Evolutionary conservation across 2,797 vertebrate species (phyloP).

Genomic region (Micromesistius poutassou): DNA sequence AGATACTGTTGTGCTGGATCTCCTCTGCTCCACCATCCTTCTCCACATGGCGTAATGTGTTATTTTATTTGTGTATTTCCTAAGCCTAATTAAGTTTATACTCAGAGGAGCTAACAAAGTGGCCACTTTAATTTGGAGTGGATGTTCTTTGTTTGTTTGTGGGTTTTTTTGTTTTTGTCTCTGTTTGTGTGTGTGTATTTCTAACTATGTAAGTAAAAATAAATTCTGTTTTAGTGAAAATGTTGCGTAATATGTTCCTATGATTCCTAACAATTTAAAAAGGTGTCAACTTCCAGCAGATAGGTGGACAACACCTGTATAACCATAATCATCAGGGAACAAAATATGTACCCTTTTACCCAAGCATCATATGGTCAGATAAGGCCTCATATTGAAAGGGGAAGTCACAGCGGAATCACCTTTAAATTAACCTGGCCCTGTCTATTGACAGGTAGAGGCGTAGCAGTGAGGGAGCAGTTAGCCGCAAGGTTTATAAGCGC

Average conservation of each 20-base stretch:
- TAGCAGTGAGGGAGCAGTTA: constrained; percentile 35
- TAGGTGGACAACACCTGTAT: background rate
- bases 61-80: background rate
- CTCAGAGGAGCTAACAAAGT: background rate
- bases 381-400: background rate
- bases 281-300: background rate
- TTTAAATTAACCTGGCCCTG: constrained; percentile 34
- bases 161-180: background rate
- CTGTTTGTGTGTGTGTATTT: background rate
- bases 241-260: background rate
- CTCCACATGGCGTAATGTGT: background rate
- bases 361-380: background rate
- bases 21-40: background rate
- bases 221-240: background rate
- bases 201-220: background rate
- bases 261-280: background rate
- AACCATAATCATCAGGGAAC: background rate
- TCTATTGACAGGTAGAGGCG: constrained; percentile 46
- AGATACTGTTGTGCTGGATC: background rate
- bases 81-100: background rate
- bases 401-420: background rate
- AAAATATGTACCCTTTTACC: background rate
- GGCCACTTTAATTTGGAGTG: background rate
- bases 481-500: constrained; percentile 64
- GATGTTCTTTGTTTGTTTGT: background rate